Base-by-base conservation (phyloP, 2,113 vertebrate species). In the Apteryx mantelli region DNA sequence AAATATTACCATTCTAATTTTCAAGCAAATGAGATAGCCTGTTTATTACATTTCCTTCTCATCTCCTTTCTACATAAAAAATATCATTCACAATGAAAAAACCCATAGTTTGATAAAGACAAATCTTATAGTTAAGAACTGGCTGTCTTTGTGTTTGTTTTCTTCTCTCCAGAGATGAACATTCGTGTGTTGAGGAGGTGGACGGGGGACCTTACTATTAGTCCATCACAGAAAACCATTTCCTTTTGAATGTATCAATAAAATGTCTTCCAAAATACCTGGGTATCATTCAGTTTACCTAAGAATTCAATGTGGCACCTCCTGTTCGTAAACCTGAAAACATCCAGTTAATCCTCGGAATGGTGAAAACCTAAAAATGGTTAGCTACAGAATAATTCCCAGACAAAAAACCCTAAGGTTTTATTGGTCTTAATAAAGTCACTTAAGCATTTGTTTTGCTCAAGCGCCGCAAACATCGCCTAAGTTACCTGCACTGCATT, bases 401-500 rank as follows among this genome's bases (percentile, higher is more conserved):
- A n/a, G 32, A 26, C 18, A 71, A 24, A 81, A 73, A 7, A 32
- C 6, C 77, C 7, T 61, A 24, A 50, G 10, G n/a, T 86, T 91
- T 83, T 30, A 50, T 16, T 26, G 48, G 11, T 46, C 25, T 69
- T 56, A 19, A 19, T 40, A 48, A 70, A 7, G 11, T 44, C 36
- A 46, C 18, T 63, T 15, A 6, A 74, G 28, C 3, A 34, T n/a
- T 81, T 61, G 14, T 75, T 58, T 74, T 11, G 14, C 44, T 64
- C 2, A 48, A 91, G 38, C 14, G 3, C 11, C 8, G 3, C 2
- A 7, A 1, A 1, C 30, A 4, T 6, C 11, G 13, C 6, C 17
- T 65, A 16, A 15, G 5, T 30, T 68, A 82, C 16, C 19, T 56
- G 48, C 7, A 52, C 38, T 53, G 8, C 4, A 61, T 70, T 89